Conservation (phyloP, 1,140 invertebrate species). For the Megalonaias nervosa region DNA sequence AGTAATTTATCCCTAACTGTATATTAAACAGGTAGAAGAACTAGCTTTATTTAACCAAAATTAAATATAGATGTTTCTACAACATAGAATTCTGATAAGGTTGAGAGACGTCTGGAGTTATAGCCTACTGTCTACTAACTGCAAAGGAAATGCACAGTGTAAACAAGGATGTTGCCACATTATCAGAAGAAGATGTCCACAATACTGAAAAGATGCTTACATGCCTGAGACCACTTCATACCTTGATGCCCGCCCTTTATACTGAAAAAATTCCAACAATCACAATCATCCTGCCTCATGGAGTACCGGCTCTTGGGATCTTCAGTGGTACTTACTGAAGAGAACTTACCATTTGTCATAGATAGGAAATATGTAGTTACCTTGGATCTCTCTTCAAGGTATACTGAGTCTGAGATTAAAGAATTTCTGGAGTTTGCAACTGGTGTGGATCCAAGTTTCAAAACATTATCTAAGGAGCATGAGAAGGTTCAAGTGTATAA, state of each 20-base stretch:
- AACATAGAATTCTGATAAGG: slow-evolving; percentile 37
- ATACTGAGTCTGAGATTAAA: background rate
- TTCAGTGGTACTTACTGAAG: background rate
- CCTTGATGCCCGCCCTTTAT: background rate
- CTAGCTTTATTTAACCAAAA: too few relatives aligned
- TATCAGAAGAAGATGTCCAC: slow-evolving; percentile 5
- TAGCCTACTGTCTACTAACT: too few relatives aligned
- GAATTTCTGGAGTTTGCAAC: too few relatives aligned
- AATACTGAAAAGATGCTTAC: slow-evolving; percentile 1
- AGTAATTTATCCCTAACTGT: too few relatives aligned
- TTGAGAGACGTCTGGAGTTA: background rate
- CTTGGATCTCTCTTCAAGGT: background rate
- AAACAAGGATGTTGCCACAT: slow-evolving; percentile 1
- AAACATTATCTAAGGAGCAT: too few relatives aligned
- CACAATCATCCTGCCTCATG: slow-evolving; percentile 2
- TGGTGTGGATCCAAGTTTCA: too few relatives aligned
- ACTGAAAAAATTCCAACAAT: slow-evolving; percentile 5
- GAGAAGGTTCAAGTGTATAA: too few relatives aligned
- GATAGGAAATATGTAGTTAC: background rate
- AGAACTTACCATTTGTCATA: background rate
- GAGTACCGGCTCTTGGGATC: background rate
- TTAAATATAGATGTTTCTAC: slow-evolving; percentile 44
- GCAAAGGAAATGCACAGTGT: too few relatives aligned
- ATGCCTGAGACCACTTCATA: background rate
- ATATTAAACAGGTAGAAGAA: too few relatives aligned